Evolutionary conservation across 2,113 vertebrate species (phyloP).

Genomic region (Puma concolor): DNA sequence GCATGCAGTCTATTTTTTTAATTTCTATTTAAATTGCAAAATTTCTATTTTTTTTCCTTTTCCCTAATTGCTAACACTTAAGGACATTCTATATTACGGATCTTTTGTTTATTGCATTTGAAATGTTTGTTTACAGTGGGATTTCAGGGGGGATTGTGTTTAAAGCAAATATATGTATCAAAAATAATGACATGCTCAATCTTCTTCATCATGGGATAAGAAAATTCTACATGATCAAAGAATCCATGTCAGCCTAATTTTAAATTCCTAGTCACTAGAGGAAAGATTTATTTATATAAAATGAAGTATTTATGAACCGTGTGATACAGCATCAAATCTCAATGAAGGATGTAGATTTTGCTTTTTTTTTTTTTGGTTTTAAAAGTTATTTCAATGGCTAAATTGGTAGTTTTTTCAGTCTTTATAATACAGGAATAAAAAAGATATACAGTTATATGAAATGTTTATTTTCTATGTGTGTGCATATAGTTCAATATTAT

Average conservation of each 20-base stretch:
- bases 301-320: constrained; percentile 83
- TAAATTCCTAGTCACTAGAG: constrained; percentile 80
- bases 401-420: constrained; percentile 79
- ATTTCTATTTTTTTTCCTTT: constrained; percentile 42
- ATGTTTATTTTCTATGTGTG: constrained; percentile 89
- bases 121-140: constrained; percentile 64
- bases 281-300: constrained; percentile 84
- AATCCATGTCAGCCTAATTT: constrained; percentile 81
- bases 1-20: constrained; percentile 60
- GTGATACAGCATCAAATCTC: constrained; percentile 78
- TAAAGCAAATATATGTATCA: constrained; percentile 58
- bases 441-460: constrained; percentile 83
- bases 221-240: constrained; percentile 72
- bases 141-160: constrained; percentile 52
- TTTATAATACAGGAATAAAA: constrained; percentile 85
- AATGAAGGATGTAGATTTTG: constrained; percentile 82
- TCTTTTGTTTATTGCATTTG: constrained; percentile 57
- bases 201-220: constrained; percentile 52
- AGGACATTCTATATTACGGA: constrained; percentile 60
- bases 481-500: constrained; percentile 86
- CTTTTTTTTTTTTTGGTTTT: constrained; percentile 76
- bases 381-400: constrained; percentile 80
- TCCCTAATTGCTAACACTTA: constrained; percentile 53
- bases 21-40: constrained; percentile 66
- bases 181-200: constrained; percentile 55